phyloP scores from a whole-genome alignment of 1,140 invertebrate genomes.

The Rhagoletis pomonella region DNA sequence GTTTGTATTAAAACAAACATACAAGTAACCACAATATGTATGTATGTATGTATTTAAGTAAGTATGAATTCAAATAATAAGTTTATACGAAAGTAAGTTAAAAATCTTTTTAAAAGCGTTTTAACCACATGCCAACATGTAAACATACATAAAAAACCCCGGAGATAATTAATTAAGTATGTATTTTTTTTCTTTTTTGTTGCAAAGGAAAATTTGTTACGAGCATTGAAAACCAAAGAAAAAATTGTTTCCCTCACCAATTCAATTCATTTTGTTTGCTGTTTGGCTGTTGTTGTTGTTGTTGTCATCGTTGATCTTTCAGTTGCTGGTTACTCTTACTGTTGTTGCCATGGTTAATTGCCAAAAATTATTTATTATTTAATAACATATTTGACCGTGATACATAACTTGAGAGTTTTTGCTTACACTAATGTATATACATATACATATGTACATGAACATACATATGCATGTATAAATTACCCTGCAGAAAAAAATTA shows the following conservation, averaged over 20 bases:
- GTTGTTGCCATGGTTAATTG: conserved; percentile 12
- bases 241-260: conserved; percentile 8
- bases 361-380: conserved; percentile 49
- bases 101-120: conserved; percentile 2
- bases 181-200: neutral
- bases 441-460: conserved; percentile 36
- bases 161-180: conserved; percentile 46
- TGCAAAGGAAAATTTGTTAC: conserved; percentile 46
- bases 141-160: conserved; percentile 34
- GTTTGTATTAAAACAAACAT: neutral
- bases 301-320: neutral
- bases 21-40: neutral
- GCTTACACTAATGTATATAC: neutral
- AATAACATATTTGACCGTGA: conserved; percentile 49
- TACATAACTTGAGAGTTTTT: conserved; percentile 37
- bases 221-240: neutral
- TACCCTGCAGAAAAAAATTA: no score
- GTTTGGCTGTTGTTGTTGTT: conserved; percentile 10
- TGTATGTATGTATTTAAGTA: neutral
- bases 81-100: neutral
- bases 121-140: neutral
- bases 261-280: neutral
- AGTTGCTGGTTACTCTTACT: neutral
- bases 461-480: conserved; percentile 2
- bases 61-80: neutral